Conservation (phyloP, 2,888 invertebrate species). For the Conchocele bisecta region DNA sequence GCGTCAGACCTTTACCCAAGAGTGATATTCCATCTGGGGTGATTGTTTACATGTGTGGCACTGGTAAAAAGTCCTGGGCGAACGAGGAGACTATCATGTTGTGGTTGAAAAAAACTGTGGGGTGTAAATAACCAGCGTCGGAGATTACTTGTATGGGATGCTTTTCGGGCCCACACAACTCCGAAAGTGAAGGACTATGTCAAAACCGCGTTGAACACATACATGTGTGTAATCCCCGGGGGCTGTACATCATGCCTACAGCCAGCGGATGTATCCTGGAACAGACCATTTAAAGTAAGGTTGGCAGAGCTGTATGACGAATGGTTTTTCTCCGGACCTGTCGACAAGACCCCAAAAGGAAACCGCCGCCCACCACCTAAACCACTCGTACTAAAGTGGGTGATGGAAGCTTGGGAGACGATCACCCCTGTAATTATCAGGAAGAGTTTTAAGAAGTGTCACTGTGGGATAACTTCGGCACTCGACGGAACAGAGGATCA, state of each 20-base stretch:
- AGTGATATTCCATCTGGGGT: background rate
- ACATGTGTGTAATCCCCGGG: slow-evolving; percentile 31
- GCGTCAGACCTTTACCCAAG: slow-evolving; percentile 18
- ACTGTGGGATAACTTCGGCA: slow-evolving; percentile 17
- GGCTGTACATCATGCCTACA: slow-evolving; percentile 35
- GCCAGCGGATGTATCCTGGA: slow-evolving; percentile 37
- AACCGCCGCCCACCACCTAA: slow-evolving; percentile 7
- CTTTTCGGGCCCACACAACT: slow-evolving; percentile 20
- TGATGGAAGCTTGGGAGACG: slow-evolving; percentile 14
- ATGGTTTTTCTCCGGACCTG: slow-evolving; percentile 27
- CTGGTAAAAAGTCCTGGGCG: slow-evolving; percentile 20
- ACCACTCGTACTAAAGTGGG: slow-evolving; percentile 15
- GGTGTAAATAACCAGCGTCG: background rate
- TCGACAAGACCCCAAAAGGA: slow-evolving; percentile 8
- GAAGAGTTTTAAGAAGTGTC: slow-evolving; percentile 24
- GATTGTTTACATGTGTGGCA: slow-evolving; percentile 25
- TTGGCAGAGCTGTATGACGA: slow-evolving; percentile 27
- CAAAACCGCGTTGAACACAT: slow-evolving; percentile 1
- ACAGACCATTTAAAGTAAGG: slow-evolving; percentile 34
- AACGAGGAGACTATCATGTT: slow-evolving; percentile 15
- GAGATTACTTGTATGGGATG: slow-evolving; percentile 27
- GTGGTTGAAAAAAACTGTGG: slow-evolving; percentile 18
- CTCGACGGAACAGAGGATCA: slow-evolving; percentile 36
- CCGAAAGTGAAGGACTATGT: background rate
- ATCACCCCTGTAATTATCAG: slow-evolving; percentile 15